Conservation (phyloP, 2,888 invertebrate genomes). For the Watsonalla cultraria region DNA sequence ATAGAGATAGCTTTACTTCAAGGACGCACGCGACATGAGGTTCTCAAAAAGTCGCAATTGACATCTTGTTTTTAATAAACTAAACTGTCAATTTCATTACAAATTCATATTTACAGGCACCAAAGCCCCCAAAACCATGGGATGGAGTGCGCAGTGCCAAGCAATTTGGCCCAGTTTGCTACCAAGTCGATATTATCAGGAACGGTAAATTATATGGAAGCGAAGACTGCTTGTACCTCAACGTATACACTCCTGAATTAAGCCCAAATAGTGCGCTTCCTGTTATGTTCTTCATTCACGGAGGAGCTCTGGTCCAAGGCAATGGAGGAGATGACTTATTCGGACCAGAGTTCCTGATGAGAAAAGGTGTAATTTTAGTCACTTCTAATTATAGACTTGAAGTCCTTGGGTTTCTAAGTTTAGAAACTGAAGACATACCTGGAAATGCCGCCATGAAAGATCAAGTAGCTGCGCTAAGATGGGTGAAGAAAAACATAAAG, state of each 20-base stretch:
- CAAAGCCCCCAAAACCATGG: conserved; percentile 36
- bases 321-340: conserved; percentile 30
- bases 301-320: conserved; percentile 31
- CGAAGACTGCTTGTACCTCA: conserved; percentile 52
- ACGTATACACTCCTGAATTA: conserved; percentile 41
- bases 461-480: conserved; percentile 40
- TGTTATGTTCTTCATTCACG: conserved; percentile 47
- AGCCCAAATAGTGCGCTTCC: conserved; percentile 26
- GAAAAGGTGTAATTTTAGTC: conserved; percentile 32
- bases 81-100: no score
- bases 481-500: conserved; percentile 40
- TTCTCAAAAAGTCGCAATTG: no score
- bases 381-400: conserved; percentile 41
- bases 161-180: conserved; percentile 28
- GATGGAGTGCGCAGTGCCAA: conserved; percentile 36
- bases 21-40: no score
- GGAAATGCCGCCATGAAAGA: conserved; percentile 48
- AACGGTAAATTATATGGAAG: conserved; percentile 21
- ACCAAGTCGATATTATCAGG: conserved; percentile 23
- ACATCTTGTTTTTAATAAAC: no score
- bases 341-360: conserved; percentile 37
- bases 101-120: conserved; percentile 28
- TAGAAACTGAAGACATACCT: conserved; percentile 35
- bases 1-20: no score
- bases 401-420: conserved; percentile 35